Evolutionary conservation across 1,140 invertebrate genomes (phyloP), one percentile per base, ranked within the genome.

Genomic region (Lutraria rhynchaena): DNA sequence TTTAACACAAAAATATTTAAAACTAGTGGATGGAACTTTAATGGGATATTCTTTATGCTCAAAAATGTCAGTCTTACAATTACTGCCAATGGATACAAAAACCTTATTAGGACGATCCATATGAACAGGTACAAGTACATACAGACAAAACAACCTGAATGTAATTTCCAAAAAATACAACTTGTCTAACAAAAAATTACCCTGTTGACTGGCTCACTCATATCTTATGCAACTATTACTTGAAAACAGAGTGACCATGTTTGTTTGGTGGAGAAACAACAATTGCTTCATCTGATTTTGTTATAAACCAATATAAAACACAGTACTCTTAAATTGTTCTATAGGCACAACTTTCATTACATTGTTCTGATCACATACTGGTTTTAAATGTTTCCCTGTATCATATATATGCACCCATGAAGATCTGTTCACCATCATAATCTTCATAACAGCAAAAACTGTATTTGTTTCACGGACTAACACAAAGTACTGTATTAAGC

Each of bases 401-500:
- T 70, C 44, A 70, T 51, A 70, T 5, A 22, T 51, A 22, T 13
- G 24, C 19, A 70, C 27, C 67, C 67, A 70, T 15, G 67, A 70
- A 51, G 7, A 41, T 51, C 3, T 3, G 29, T n/a, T 31, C 2
- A 19, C 0, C 13, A 27, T 37, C 19, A 53, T 53, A 35, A 53
- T 71, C 31, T 53, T 51, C 1, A 71, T n/a, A 29, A 71, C 46
- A 37, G 71, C 71, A 74, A 58, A 60, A 0, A 74, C 71, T 22
- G 27, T 22, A 41, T 74, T 74, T 15, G 7, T 15, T 1, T 1
- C 7, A 13, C 1, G 13, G 15, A 57, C 53, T 27, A 57, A 58
- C 4, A 74, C 53, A 74, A 74, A 74, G 35, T 33, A 70, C 29
- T 70, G 67, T 51, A 70, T 31, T 15, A 70, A 24, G 17, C n/a